Evolutionary conservation across 2,888 invertebrate genomes (phyloP), one percentile per base, ranked within the genome.

Genomic region (Sussaba pulchella): DNA sequence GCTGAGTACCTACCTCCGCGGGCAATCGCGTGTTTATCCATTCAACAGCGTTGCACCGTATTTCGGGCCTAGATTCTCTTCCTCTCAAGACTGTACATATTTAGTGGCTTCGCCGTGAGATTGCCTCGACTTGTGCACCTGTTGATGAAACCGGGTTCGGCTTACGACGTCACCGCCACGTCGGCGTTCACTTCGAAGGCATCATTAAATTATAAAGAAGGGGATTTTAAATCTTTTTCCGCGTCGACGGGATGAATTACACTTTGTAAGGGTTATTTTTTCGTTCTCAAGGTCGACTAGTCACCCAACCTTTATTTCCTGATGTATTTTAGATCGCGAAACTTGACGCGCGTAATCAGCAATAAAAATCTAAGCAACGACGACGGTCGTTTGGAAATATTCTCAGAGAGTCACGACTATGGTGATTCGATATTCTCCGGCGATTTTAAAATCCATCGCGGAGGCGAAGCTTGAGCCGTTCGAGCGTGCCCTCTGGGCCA

Each of bases 101-200:
- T 45, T 39, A 45, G 66, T 45, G 36, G 50, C 54, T 66, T 67
- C 21, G 21, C 79, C 76, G 82, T 81, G 64, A 57, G 78, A 82
- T 81, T n/a, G n/a, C n/a, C 82, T 81, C 79, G 77, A 83, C 85
- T 88, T 83, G 86, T 88, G 89, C 90, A 90, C 90, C 90, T 89
- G 90, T 90, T 90, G 90, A 90, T 90, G 86, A 83, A 87, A 19
- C 54, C 39, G 21, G 66, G 43, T 71, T 45, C 61, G 43, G 41
- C 59, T 24, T 57, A 50, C 66, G 26, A 43, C 64, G 10, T 45
- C 39, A 41, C 26, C 26, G 26, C 26, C 8, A 41, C 54, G 17
- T 17, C 69, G 17, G 41, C 41, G 52, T 54, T 43, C 8, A 9
- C 47, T 31, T 45, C 47, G 17, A 31, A 12, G 57, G 63, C 69